Conservation (phyloP, 2,797 vertebrate species). For the Leptatherina wallacei region DNA sequence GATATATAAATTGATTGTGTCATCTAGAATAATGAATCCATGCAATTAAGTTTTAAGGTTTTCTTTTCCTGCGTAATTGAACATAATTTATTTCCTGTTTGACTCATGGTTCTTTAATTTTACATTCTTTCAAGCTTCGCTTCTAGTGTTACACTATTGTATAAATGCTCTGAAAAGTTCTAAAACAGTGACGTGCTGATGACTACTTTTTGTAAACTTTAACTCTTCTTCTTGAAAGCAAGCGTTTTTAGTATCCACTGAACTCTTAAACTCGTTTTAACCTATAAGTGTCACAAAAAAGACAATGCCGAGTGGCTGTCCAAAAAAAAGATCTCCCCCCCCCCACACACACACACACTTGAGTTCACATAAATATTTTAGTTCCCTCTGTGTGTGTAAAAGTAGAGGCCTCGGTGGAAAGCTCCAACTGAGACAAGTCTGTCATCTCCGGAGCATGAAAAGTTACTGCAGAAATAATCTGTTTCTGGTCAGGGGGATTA, state of each 20-base stretch:
- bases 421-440: slow-evolving; percentile 21
- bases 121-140: neutral
- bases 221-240: neutral
- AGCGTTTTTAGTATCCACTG: slow-evolving; percentile 36
- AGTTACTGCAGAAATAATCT: neutral
- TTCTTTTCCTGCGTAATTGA: neutral
- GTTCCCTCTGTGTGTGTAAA: slow-evolving; percentile 38
- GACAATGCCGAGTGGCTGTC: slow-evolving; percentile 9
- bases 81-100: neutral
- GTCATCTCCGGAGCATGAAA: slow-evolving; percentile 46
- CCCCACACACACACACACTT: slow-evolving; percentile 11
- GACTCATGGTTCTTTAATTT: neutral
- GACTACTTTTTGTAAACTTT: neutral
- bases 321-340: slow-evolving; percentile 34
- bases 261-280: slow-evolving; percentile 45
- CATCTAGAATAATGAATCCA: neutral
- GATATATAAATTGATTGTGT: neutral
- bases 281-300: slow-evolving; percentile 38
- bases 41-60: neutral
- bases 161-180: neutral
- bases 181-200: neutral
- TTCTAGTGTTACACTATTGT: neutral
- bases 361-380: slow-evolving; percentile 61
- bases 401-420: slow-evolving; percentile 22
- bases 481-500: neutral